A percentile compares a stretch with the other conserved stretches of the same genome.
These are phyloP conservation scores for Acridotheres tristis DNA, from an alignment of 2,797 vertebrate genomes.

Conservation along the genomic window DNA sequence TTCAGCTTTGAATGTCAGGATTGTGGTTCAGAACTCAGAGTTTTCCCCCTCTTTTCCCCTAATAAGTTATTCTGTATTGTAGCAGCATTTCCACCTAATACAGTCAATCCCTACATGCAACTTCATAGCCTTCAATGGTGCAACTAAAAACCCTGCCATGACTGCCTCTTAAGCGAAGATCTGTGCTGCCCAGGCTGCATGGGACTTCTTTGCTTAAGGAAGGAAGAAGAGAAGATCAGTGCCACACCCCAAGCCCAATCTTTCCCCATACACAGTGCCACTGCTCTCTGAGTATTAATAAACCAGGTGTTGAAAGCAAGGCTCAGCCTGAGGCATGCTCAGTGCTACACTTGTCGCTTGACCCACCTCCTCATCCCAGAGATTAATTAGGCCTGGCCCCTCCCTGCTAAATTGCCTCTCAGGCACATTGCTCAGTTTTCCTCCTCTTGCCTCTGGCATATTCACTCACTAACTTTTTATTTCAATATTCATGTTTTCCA, in stretches of 20 bases:
- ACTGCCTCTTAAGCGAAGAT: neutral
- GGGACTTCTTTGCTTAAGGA: neutral
- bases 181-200: neutral
- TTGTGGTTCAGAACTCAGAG: neutral
- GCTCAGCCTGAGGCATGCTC: constrained; percentile 44
- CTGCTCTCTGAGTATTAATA: constrained; percentile 41
- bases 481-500: constrained; percentile 44
- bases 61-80: neutral
- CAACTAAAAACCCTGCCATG: neutral
- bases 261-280: constrained; percentile 5
- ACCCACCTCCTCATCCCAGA: constrained; percentile 59
- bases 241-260: constrained; percentile 9
- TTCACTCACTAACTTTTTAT: constrained; percentile 66
- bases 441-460: constrained; percentile 25
- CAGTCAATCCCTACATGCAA: neutral
- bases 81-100: neutral
- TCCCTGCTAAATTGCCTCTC: constrained; percentile 60
- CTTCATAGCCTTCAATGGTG: neutral
- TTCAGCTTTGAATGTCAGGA: neutral
- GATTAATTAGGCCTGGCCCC: constrained; percentile 49
- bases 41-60: neutral
- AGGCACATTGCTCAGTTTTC: constrained; percentile 48
- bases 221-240: neutral
- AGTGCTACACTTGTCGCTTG: constrained; percentile 23
- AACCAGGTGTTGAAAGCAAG: constrained; percentile 49